A percentile compares a stretch with the other conserved stretches of the same genome.
Evolutionary conservation across 1,140 invertebrate species (phyloP).

Genomic region (Pomacea maculata): DNA sequence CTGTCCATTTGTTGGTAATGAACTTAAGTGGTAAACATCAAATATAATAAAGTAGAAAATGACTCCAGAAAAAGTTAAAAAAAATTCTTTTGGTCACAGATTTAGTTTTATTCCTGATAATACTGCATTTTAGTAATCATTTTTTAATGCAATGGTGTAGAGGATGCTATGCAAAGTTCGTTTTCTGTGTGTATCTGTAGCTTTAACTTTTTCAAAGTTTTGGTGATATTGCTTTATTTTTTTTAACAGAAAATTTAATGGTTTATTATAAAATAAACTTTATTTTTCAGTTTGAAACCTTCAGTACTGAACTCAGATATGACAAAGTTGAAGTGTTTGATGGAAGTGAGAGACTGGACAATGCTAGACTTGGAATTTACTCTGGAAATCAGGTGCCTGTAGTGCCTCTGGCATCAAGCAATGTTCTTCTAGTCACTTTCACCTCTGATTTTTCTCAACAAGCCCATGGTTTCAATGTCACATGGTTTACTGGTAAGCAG

Average conservation of each 20-base stretch:
- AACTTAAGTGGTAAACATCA: no score
- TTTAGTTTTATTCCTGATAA: no score
- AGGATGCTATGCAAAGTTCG: no score
- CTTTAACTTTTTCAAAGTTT: no score
- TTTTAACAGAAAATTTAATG: no score
- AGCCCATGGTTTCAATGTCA: constrained; percentile 35
- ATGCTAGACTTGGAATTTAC: constrained; percentile 80
- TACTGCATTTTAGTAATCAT: no score
- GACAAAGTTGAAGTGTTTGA: constrained; percentile 92
- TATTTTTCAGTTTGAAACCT: constrained; percentile 44
- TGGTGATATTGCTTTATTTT: no score
- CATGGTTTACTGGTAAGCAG: constrained; percentile 36
- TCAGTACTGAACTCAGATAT: constrained; percentile 68
- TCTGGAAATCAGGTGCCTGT: constrained; percentile 89
- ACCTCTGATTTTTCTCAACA: constrained; percentile 40
- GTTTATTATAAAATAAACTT: neutral
- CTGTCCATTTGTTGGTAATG: neutral
- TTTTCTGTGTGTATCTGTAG: no score
- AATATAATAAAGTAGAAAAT: no score
- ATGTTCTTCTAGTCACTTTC: constrained; percentile 67
- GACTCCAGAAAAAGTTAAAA: no score
- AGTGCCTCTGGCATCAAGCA: constrained; percentile 85
- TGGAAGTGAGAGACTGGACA: constrained; percentile 75
- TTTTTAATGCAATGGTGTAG: no score
- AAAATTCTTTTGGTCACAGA: no score